Conservation (phyloP, 2,888 invertebrate genomes). For the Pandemis heparana region DNA sequence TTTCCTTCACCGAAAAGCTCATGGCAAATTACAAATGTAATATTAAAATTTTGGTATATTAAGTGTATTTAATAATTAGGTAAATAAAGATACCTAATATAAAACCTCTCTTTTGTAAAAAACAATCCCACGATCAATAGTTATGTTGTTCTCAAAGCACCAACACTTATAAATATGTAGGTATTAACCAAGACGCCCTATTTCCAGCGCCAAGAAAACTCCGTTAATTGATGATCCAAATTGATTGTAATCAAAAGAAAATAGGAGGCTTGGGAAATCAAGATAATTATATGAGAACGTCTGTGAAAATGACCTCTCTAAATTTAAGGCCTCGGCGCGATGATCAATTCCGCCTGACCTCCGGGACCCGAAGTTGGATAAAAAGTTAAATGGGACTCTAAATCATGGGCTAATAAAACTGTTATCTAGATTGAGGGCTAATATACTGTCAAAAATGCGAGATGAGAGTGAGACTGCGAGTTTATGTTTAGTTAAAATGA, state of each 20-base stretch:
- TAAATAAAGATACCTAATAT: too few species aligned
- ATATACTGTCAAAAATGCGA: slow-evolving; percentile 46
- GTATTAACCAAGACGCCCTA: neutral
- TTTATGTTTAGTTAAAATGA: neutral
- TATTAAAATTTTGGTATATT: too few species aligned
- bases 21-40: too few species aligned
- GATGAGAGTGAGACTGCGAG: slow-evolving; percentile 44
- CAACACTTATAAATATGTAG: neutral
- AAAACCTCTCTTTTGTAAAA: too few species aligned
- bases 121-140: too few species aligned
- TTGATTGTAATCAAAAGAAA: slow-evolving; percentile 35
- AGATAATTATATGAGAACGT: slow-evolving; percentile 36
- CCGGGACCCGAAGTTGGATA: neutral
- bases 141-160: neutral
- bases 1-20: too few species aligned
- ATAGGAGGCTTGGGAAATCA: slow-evolving; percentile 39
- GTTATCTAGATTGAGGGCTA: slow-evolving; percentile 6
- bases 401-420: slow-evolving; percentile 16
- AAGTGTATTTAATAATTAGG: too few species aligned
- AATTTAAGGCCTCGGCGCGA: slow-evolving; percentile 9
- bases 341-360: slow-evolving; percentile 24
- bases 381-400: slow-evolving; percentile 17
- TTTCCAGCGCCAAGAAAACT: neutral
- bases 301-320: slow-evolving; percentile 12
- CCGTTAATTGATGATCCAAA: slow-evolving; percentile 12